Conservation (phyloP, 35 echinoderm and acorn worm species). For the Hemicentrotus pulcherrimus region DNA sequence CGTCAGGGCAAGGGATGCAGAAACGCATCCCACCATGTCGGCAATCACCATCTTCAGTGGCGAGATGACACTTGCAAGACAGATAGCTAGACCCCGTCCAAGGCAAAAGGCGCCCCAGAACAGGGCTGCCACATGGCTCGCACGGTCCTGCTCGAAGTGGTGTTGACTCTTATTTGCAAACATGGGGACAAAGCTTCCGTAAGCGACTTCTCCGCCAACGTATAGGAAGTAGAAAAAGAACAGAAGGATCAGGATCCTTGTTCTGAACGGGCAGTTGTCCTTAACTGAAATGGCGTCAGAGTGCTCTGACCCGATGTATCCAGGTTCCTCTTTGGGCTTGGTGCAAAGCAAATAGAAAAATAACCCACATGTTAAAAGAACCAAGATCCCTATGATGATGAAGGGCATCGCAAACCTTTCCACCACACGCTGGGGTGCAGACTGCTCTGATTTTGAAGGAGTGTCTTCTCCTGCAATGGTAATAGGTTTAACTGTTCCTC, state of each 20-base stretch:
- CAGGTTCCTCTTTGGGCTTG: slow-evolving; percentile 43
- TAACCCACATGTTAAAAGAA: slow-evolving; percentile 24
- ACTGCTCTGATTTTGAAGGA: too few relatives aligned
- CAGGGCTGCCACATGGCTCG: slow-evolving; percentile 59
- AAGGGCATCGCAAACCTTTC: slow-evolving; percentile 52
- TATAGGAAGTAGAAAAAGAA: slow-evolving; percentile 92
- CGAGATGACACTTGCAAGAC: slow-evolving; percentile 65
- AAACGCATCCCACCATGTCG: slow-evolving; percentile 59
- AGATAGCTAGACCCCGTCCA: slow-evolving; percentile 76
- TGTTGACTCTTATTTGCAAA: slow-evolving; percentile 55
- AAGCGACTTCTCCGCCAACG: slow-evolving; percentile 75
- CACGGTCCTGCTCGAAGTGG: slow-evolving; percentile 37
- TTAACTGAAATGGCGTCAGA: background rate
- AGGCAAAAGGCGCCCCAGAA: slow-evolving; percentile 92
- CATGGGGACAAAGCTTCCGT: slow-evolving; percentile 77
- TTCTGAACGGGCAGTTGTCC: slow-evolving; percentile 47
- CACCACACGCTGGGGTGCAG: background rate
- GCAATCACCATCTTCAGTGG: slow-evolving; percentile 72
- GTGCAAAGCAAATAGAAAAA: slow-evolving; percentile 90
- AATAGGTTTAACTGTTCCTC: too few relatives aligned
- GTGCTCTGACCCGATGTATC: background rate
- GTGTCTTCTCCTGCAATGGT: too few relatives aligned
- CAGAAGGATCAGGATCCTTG: slow-evolving; percentile 56
- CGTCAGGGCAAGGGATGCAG: slow-evolving; percentile 49
- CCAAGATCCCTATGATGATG: slow-evolving; percentile 71